Evolutionary conservation across 2,888 invertebrate genomes (phyloP).

Genomic region (Conus canariensis): DNA sequence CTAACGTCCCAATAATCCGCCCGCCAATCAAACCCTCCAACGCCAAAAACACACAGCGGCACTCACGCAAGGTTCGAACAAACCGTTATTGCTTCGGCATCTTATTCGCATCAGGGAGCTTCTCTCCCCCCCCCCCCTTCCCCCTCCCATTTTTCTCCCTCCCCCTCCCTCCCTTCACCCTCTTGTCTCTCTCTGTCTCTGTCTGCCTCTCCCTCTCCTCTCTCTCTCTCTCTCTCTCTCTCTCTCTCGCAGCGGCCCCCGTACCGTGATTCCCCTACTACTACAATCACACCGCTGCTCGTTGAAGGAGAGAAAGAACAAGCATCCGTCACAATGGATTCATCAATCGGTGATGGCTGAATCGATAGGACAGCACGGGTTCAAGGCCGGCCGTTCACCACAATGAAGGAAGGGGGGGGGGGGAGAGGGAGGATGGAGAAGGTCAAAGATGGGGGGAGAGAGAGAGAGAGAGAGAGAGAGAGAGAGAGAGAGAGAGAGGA

Average conservation of each 20-base stretch:
- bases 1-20: no score
- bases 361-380: background rate
- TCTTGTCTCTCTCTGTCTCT: background rate
- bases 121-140: background rate
- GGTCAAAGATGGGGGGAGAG: background rate
- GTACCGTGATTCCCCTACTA: background rate
- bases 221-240: background rate
- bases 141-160: background rate
- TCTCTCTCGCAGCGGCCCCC: background rate
- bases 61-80: no score
- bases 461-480: background rate
- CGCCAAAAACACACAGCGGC: no score
- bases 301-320: background rate
- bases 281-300: background rate
- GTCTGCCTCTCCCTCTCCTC: background rate
- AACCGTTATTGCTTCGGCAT: background rate
- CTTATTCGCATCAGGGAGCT: background rate
- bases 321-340: background rate
- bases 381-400: constrained; percentile 5
- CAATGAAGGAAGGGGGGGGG: background rate
- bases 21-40: no score
- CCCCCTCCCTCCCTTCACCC: background rate
- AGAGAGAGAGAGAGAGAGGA: background rate
- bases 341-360: background rate
- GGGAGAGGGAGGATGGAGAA: background rate